A percentile compares a stretch with the other conserved stretches of the same genome.
These are phyloP conservation scores for Gambusia yucatana DNA, from an alignment of 2,797 vertebrate species.

Conservation along the genomic window DNA sequence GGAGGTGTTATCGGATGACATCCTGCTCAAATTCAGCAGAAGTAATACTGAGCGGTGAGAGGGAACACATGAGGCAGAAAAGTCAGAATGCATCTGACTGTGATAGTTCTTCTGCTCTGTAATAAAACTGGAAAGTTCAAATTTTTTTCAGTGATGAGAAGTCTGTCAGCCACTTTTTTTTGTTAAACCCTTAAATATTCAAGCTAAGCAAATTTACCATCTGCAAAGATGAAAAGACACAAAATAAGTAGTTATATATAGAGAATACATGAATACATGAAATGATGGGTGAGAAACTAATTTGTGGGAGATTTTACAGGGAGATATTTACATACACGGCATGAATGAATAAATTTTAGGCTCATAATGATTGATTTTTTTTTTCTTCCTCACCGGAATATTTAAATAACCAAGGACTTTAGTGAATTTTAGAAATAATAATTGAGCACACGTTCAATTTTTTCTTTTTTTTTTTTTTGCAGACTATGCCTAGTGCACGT, in stretches of 20 bases:
- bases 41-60: neutral
- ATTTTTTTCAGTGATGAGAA: neutral
- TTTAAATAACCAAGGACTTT: neutral
- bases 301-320: no score
- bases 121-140: neutral
- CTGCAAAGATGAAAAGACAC: neutral
- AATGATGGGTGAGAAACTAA: neutral
- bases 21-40: neutral
- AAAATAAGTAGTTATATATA: neutral
- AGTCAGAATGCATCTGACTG: neutral
- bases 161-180: neutral
- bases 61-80: neutral
- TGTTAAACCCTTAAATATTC: neutral
- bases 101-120: neutral
- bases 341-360: neutral
- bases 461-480: neutral
- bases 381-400: neutral
- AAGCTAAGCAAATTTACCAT: neutral
- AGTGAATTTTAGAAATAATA: neutral
- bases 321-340: neutral
- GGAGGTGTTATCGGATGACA: constrained; percentile 5
- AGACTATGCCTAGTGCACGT: neutral
- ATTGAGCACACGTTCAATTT: neutral
- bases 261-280: neutral
- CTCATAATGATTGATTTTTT: neutral